These are phyloP conservation scores for Euborellia annulipes DNA, from an alignment of 1,140 invertebrate genomes.

Conservation along the genomic window DNA sequence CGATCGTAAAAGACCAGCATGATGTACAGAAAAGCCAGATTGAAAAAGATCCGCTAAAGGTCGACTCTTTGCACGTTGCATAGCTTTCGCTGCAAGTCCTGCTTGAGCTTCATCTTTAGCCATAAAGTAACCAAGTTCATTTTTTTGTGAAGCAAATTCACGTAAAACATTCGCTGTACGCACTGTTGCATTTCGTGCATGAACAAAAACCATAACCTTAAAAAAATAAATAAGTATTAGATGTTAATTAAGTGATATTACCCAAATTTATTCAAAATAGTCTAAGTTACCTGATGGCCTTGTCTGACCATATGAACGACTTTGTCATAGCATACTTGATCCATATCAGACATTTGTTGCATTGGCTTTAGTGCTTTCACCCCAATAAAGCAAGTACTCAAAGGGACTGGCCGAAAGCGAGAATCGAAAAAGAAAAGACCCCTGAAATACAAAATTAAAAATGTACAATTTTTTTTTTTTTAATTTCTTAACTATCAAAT, in stretches of 20 bases:
- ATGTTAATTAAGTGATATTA: too few species aligned
- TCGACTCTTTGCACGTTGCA: slow-evolving; percentile 56
- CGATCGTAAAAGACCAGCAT: slow-evolving; percentile 82
- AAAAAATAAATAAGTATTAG: slow-evolving; percentile 1
- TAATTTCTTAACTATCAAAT: too few species aligned
- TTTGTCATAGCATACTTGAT: slow-evolving; percentile 88
- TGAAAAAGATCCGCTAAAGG: slow-evolving; percentile 67
- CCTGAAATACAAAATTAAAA: slow-evolving; percentile 22
- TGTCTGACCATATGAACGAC: slow-evolving; percentile 69
- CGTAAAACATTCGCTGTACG: slow-evolving; percentile 65
- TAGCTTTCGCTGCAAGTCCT: slow-evolving; percentile 41
- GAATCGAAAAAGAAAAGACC: slow-evolving; percentile 97
- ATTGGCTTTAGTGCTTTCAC: slow-evolving; percentile 64
- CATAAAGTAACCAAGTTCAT: slow-evolving; percentile 49
- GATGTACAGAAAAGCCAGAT: slow-evolving; percentile 85
- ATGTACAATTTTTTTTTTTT: too few species aligned
- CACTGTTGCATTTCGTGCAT: slow-evolving; percentile 89
- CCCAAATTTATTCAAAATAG: slow-evolving; percentile 1
- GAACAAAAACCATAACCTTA: slow-evolving; percentile 96
- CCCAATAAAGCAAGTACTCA: slow-evolving; percentile 85
- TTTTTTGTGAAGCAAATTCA: slow-evolving; percentile 58
- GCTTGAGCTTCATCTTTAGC: slow-evolving; percentile 42
- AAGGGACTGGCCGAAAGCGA: slow-evolving; percentile 87
- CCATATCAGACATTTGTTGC: slow-evolving; percentile 74
- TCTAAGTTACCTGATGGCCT: slow-evolving; percentile 59